Evolutionary conservation across 2,113 vertebrate genomes (phyloP).

Genomic region (Pachypanchax playfairii): DNA sequence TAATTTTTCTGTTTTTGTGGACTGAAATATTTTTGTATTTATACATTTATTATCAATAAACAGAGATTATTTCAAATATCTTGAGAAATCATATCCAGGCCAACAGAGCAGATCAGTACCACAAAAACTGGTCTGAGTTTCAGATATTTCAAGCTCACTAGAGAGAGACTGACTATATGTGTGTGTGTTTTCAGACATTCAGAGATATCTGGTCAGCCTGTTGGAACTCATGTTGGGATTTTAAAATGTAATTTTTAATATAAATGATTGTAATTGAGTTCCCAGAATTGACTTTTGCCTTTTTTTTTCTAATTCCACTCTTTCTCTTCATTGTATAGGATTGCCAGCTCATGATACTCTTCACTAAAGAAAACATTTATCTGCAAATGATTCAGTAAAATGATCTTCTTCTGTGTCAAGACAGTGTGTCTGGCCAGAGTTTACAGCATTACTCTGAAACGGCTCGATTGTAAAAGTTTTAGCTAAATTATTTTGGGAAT

Average conservation of each 20-base stretch:
- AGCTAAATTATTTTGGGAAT: conserved; percentile 43
- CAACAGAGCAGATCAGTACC: no score
- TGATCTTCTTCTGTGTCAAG: conserved; percentile 64
- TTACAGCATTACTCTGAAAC: conserved; percentile 60
- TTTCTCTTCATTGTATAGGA: background rate
- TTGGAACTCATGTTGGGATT: no score
- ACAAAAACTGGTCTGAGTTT: no score
- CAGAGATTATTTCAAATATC: no score
- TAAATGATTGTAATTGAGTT: background rate
- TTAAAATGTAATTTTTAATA: background rate
- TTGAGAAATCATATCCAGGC: no score
- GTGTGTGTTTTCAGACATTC: no score
- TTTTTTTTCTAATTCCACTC: background rate
- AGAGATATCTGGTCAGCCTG: no score
- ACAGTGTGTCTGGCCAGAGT: conserved; percentile 70
- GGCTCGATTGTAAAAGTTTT: conserved; percentile 51
- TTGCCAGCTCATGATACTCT: conserved; percentile 27
- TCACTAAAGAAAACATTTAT: conserved; percentile 47
- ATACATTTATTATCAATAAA: no score
- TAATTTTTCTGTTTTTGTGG: conserved; percentile 43
- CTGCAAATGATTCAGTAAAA: conserved; percentile 65
- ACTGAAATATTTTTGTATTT: conserved; percentile 14
- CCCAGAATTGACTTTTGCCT: background rate
- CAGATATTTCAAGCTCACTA: no score
- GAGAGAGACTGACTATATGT: no score